A percentile compares a stretch with the other conserved stretches of the same genome.
Conservation (phyloP, 2,888 invertebrate species). For the Caenorhabditis afra region DNA sequence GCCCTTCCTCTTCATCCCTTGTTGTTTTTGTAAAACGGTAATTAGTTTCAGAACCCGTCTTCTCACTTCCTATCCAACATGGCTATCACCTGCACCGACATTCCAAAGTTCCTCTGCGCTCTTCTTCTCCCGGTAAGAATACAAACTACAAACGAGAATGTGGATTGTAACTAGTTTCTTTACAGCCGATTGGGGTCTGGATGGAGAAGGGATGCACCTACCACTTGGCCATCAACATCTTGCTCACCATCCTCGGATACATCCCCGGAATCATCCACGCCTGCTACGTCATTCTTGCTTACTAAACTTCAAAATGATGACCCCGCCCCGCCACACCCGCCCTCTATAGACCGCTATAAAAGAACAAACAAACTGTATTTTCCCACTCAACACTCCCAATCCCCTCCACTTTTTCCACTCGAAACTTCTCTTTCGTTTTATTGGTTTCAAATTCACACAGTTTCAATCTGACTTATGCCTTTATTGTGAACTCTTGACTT, state of each 20-base stretch:
- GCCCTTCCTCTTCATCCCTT: background rate
- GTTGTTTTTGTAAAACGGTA: background rate
- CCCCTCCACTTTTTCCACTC: slow-evolving; percentile 4
- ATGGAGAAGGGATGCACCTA: slow-evolving; percentile 72
- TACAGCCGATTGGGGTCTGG: slow-evolving; percentile 73
- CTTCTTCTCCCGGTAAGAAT: slow-evolving; percentile 63
- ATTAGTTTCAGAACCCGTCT: slow-evolving; percentile 22
- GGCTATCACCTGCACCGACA: slow-evolving; percentile 68
- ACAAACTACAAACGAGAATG: background rate
- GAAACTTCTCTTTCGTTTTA: slow-evolving; percentile 8
- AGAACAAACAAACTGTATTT: background rate
- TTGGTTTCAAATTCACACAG: slow-evolving; percentile 23
- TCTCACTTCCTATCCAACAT: slow-evolving; percentile 26
- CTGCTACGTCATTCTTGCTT: slow-evolving; percentile 67
- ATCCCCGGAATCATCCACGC: slow-evolving; percentile 74
- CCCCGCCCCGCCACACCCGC: background rate
- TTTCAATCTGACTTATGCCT: slow-evolving; percentile 6
- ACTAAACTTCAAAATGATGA: slow-evolving; percentile 24
- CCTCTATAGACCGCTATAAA: no score
- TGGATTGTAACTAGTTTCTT: background rate
- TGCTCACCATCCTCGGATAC: slow-evolving; percentile 73
- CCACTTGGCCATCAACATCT: slow-evolving; percentile 71
- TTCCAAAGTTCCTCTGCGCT: slow-evolving; percentile 69
- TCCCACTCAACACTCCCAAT: slow-evolving; percentile 10
- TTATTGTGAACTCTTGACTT: slow-evolving; percentile 7